Conservation (phyloP, 2,888 invertebrate genomes). For the Malachius bipustulatus region DNA sequence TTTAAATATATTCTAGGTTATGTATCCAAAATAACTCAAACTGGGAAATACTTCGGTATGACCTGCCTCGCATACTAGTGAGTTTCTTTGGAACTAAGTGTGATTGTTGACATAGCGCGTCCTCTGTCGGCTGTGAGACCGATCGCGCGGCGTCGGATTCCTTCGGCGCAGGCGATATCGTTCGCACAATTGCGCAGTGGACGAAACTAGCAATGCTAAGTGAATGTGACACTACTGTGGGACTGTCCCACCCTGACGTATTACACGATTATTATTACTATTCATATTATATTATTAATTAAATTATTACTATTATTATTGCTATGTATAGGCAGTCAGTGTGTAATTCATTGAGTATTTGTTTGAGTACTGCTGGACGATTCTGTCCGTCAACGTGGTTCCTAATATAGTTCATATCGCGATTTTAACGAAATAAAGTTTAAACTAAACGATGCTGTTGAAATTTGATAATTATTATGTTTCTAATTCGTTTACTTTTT, state of each 20-base stretch:
- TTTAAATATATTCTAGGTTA: conserved; percentile 39
- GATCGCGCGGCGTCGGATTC: too few species aligned
- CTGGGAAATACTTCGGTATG: conserved; percentile 40
- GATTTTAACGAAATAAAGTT: conserved; percentile 26
- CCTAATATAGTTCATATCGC: conserved; percentile 40
- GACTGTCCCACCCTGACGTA: conserved; percentile 33
- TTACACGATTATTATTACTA: conserved; percentile 42
- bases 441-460: conserved; percentile 20
- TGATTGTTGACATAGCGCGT: conserved; percentile 49
- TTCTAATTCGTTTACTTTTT: too few species aligned
- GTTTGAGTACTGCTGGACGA: conserved; percentile 31
- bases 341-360: conserved; percentile 32
- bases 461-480: too few species aligned
- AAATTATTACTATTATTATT: conserved; percentile 31
- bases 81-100: conserved; percentile 67
- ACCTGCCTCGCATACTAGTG: conserved; percentile 64
- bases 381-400: conserved; percentile 32
- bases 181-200: conserved; percentile 18
- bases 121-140: conserved; percentile 19
- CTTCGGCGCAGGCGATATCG: conserved; percentile 16
- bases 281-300: conserved; percentile 37
- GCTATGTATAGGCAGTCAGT: conserved; percentile 34
- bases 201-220: conserved; percentile 36
- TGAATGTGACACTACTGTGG: conserved; percentile 38
- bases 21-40: conserved; percentile 43